Base-by-base conservation (phyloP, 2,113 vertebrate species). In the Felis chaus region DNA sequence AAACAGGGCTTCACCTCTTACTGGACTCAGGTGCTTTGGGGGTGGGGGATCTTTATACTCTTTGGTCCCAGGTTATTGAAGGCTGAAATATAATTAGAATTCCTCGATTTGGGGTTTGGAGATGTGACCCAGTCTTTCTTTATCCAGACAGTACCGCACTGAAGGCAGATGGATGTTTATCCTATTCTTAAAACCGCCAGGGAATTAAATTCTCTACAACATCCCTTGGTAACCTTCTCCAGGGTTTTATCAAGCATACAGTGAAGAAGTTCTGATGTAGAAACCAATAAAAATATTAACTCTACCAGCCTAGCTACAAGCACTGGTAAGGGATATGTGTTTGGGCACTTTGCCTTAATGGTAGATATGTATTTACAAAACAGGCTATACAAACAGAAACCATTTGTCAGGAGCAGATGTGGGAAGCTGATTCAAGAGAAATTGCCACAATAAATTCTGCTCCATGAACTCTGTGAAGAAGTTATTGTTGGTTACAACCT, bases 391-490 rank as follows among this genome's bases (percentile, higher is more conserved):
- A 97, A 97, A 98, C 91, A 98, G 92, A 97, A 96, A 93, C 97
- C 98, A 95, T 98, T 98, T 98, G 97, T 97, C 95, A 93, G 73
- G 33, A 93, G 78, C 97, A 98, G 96, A 97, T 97, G 98, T 90
- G 80, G 88, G 81, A 97, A 95, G 97, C 50, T 96, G 96, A 93
- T 69, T 95, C 80, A 92, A 89, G 89, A 96, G 91, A 97, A 95
- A 97, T 2, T 85, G 95, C 93, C 95, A 94, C 91, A 94, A 85
- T 97, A 97, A 97, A 97, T 95, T 96, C 92, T 82, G 31, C 80
- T 71, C 50, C 90, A 95, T 71, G 63, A 89, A 91, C 80, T 83
- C 33, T 50, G n/a, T 45, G 84, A 80, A 76, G 23, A 85, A 80
- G 89, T 82, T 92, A 85, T 4, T 94, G 84, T 91, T 97, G 45